Evolutionary conservation across 2,888 invertebrate species (phyloP).

Genomic region (Anorthoa munda): DNA sequence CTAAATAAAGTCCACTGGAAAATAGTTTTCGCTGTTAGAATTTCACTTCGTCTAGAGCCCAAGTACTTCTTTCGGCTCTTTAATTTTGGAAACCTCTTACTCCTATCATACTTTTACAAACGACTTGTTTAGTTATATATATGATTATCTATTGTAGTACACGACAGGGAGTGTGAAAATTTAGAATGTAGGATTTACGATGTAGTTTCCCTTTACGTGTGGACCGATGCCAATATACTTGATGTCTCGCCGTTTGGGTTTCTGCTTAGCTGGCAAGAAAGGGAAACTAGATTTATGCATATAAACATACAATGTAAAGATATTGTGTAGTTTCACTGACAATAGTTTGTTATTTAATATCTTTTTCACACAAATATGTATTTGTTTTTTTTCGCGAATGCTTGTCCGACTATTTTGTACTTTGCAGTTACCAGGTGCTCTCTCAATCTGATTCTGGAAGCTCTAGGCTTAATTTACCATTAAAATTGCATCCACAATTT

Average conservation of each 20-base stretch:
- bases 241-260: constrained; percentile 28
- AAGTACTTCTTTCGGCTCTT: too few relatives aligned
- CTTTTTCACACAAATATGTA: too few relatives aligned
- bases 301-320: background rate
- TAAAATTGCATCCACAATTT: constrained; percentile 15
- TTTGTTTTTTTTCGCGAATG: background rate
- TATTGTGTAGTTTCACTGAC: background rate
- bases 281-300: constrained; percentile 9
- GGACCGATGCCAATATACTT: constrained; percentile 48
- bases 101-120: too few relatives aligned
- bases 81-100: too few relatives aligned
- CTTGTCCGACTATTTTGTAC: background rate
- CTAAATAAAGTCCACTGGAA: too few relatives aligned
- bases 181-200: constrained; percentile 40
- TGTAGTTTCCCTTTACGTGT: constrained; percentile 42
- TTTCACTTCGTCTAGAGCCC: too few relatives aligned
- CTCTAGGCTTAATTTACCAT: background rate
- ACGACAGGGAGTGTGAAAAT: constrained; percentile 21
- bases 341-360: background rate
- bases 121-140: background rate
- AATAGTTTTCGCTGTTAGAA: too few relatives aligned
- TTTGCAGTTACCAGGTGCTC: background rate
- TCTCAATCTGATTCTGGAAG: background rate
- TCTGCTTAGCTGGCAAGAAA: constrained; percentile 31
- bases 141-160: background rate